Evolutionary conservation across 1,140 invertebrate genomes (phyloP), one percentile per base, ranked within the genome.

Genomic region (Mya arenaria): DNA sequence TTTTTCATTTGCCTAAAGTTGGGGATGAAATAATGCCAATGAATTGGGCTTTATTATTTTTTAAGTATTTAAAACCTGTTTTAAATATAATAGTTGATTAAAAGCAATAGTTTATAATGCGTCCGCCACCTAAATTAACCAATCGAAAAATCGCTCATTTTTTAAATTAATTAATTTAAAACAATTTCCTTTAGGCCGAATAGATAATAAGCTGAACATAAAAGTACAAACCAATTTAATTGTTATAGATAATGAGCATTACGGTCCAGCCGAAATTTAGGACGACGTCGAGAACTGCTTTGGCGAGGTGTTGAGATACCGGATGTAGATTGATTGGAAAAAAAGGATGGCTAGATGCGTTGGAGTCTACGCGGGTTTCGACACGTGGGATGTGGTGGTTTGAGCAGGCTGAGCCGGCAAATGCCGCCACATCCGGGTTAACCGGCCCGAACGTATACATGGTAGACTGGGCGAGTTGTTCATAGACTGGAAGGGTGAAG

Each of bases 231-330:
- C 79, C 79, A 55, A 66, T 58, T 60, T 82, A 69, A 62, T 66
- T 32, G 44, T 69, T 71, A 25, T 82, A 82, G 25, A 82, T 48
- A 25, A 82, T 82, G 32, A 82, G 79, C 79, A 82, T 82, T 41
- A 73, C 69, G 37, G 68, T 30, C 79, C 79, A 82, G 41, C 79
- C 79, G 41, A 73, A 72, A 41, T 15, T 25, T 55, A 66, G 71
- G 28, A 82, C 73, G 68, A 82, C 58, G 44, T 82, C 69, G 19
- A 82, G 69, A 23, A 41, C 28, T 10, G 69, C 79, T 36, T 68
- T 8, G 1, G 69, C 23, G n/a, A 74, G 60, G 1, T 65, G 68
- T 55, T 82, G 68, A 25, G 78, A 23, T 30, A 73, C 79, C 30
- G 79, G 79, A 66, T 73, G 69, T 28, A 82, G 62, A 32, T 82